phyloP scores from a whole-genome alignment of 2,113 vertebrate genomes.

The Tetrax tetrax region DNA sequence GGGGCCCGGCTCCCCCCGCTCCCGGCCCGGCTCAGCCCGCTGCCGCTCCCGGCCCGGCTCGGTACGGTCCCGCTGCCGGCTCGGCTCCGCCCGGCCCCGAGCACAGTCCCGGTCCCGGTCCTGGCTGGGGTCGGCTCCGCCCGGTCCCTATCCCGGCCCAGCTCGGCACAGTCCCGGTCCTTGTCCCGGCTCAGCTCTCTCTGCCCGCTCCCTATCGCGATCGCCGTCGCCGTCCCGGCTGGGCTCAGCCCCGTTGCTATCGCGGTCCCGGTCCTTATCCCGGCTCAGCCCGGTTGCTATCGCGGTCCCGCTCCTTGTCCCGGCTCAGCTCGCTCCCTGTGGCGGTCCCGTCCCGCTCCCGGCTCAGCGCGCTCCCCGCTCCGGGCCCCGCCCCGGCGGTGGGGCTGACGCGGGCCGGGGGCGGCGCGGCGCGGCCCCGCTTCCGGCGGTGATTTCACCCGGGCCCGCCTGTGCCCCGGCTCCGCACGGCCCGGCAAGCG shows the following conservation, averaged over 20 bases:
- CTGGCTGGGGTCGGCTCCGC: neutral
- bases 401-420: constrained; percentile 3
- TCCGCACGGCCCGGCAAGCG: neutral
- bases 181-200: no score
- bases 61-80: neutral
- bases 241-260: no score
- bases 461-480: neutral
- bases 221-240: no score
- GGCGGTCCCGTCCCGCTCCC: neutral
- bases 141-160: no score
- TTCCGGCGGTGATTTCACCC: constrained; percentile 53
- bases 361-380: no score
- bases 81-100: neutral
- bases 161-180: neutral
- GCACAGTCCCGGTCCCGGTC: no score
- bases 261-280: no score
- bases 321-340: neutral
- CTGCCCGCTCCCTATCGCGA: no score
- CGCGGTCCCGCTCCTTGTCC: neutral
- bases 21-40: neutral
- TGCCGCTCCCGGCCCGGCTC: neutral
- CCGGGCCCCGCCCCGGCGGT: neutral
- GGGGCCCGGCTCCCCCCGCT: no score
- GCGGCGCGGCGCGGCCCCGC: neutral
- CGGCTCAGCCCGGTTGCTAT: no score